Evolutionary conservation across 2,113 vertebrate species (phyloP).

Genomic region (Pogonocichla stellata): DNA sequence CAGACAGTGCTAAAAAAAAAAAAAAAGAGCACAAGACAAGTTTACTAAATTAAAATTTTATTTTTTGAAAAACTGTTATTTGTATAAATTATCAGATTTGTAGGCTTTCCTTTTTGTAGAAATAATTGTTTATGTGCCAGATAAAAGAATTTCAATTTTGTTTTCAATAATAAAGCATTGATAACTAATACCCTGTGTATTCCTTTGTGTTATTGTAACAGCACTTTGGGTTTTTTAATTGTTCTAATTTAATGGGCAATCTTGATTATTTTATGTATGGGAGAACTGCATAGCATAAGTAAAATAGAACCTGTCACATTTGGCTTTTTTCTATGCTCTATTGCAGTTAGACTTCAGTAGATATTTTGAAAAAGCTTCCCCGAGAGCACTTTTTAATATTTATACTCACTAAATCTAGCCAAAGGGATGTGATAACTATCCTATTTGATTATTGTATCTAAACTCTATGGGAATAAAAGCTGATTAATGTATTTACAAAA

Average conservation of each 20-base stretch:
- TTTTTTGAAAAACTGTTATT: conserved; percentile 94
- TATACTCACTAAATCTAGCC: neutral
- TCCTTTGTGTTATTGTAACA: neutral
- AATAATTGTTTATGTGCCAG: conserved; percentile 88
- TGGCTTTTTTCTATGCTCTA: neutral
- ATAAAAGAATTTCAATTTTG: conserved; percentile 83
- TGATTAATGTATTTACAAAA: neutral
- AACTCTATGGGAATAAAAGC: neutral
- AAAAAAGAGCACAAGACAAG: conserved; percentile 82
- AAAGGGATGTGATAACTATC: neutral
- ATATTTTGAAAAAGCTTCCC: neutral
- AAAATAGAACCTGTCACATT: neutral
- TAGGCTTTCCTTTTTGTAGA: conserved; percentile 92
- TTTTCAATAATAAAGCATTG: conserved; percentile 91
- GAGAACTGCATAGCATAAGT: neutral
- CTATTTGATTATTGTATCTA: neutral
- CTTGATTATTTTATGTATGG: neutral
- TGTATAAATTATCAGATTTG: conserved; percentile 99
- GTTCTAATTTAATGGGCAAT: neutral
- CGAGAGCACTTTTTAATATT: neutral
- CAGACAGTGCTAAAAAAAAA: conserved; percentile 84
- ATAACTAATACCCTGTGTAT: conserved; percentile 72
- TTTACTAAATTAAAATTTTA: conserved; percentile 98
- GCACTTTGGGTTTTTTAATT: neutral
- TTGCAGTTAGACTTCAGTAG: neutral